Evolutionary conservation across 2,113 vertebrate species (phyloP), one percentile per base, ranked within the genome.

Genomic region (Fulmarus glacialis): DNA sequence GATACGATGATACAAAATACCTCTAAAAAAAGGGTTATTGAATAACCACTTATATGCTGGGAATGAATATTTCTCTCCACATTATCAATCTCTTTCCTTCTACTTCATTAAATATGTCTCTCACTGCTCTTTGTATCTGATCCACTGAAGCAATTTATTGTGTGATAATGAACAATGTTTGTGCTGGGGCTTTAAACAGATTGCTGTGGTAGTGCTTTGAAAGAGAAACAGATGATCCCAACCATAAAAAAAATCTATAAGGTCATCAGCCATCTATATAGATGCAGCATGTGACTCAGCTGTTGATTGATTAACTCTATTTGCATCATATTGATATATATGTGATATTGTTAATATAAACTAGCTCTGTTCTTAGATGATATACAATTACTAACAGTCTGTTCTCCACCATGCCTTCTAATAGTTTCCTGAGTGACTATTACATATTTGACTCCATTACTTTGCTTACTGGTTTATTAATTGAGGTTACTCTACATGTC

Each of bases 181-280:
- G 34, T 78, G 26, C 34, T 70, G 42, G 6, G 36, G 9, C 7
- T 89, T 96, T 89, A 81, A 87, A 87, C 6, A 53, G 36, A 66
- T 91, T 89, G 13, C 30, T 87, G 40, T 70, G 26, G 29, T 47
- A 71, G 32, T 74, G 29, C 29, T 89, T 87, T 93, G 56, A 93
- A 96, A 87, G 42, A 62, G 16, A 84, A 87, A 78, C 20, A 87
- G 63, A 71, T 55, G 17, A 90, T 91, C n/a, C 13, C 30, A 86
- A 29, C 42, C 38, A 67, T n/a, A 59, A 89, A 94, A 94, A 92
- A 96, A 73, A 73, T 78, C 50, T 71, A 47, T 96, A 96, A 89
- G 45, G 45, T 81, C 80, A 82, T 84, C 68, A 87, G 7, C 24
- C 38, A 32, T 71, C 58, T 70, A 18, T 62, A 55, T 18, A 83